These are phyloP conservation scores for Didymodactylos carnosus DNA, from an alignment of 2,888 invertebrate species.

Conservation along the genomic window DNA sequence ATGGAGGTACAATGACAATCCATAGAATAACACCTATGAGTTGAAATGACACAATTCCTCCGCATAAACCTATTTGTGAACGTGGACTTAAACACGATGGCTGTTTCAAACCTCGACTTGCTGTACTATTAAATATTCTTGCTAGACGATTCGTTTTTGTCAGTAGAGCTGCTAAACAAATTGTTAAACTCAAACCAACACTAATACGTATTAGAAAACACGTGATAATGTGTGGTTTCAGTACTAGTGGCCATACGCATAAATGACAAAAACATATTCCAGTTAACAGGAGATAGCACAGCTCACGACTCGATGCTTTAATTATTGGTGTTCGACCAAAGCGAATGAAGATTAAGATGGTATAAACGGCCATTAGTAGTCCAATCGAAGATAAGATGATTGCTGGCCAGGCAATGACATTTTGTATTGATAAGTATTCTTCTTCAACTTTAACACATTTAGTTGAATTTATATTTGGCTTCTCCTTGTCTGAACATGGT, in stretches of 20 bases:
- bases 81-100: conserved; percentile 55
- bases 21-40: conserved; percentile 27
- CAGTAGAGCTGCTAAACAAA: conserved; percentile 42
- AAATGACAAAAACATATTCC: conserved; percentile 46
- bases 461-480: not conserved
- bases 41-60: conserved; percentile 46
- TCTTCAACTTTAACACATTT: not conserved
- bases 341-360: conserved; percentile 46
- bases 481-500: not conserved
- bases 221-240: conserved; percentile 45
- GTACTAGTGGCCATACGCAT: conserved; percentile 44
- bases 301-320: conserved; percentile 55
- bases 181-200: conserved; percentile 50
- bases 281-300: conserved; percentile 53
- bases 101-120: conserved; percentile 45
- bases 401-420: conserved; percentile 21
- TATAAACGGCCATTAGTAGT: conserved; percentile 44
- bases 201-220: conserved; percentile 48
- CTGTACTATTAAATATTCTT: conserved; percentile 45
- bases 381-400: conserved; percentile 45
- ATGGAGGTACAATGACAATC: conserved; percentile 14
- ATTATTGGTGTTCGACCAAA: conserved; percentile 46
- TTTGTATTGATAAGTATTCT: not conserved
- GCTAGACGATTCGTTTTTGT: conserved; percentile 56
- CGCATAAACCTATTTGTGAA: conserved; percentile 51